Evolutionary conservation across 2,797 vertebrate genomes (phyloP).

Genomic region (Holocentrus rufus): DNA sequence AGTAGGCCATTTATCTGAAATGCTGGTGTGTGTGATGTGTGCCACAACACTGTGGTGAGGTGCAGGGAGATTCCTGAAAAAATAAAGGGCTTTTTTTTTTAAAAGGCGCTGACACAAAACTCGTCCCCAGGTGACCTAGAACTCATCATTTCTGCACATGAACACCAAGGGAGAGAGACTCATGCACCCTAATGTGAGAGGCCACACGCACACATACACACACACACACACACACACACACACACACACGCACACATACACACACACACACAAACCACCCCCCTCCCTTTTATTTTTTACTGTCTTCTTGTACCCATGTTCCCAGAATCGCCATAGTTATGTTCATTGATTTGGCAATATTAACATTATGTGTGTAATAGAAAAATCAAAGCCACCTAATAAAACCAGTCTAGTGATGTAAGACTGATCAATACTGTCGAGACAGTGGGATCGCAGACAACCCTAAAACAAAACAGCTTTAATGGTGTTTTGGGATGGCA

Average conservation of each 20-base stretch:
- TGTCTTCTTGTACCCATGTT: conserved; percentile 29
- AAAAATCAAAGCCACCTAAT: conserved; percentile 66
- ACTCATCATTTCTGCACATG: conserved; percentile 14
- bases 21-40: conserved; percentile 59
- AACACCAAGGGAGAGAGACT: not conserved
- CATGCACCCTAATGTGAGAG: not conserved
- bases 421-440: conserved; percentile 73
- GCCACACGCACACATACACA: conserved; percentile 9
- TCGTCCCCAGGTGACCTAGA: conserved; percentile 44
- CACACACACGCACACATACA: conserved; percentile 11
- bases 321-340: conserved; percentile 57
- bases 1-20: conserved; percentile 72
- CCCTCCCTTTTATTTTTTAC: conserved; percentile 24
- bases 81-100: conserved; percentile 7
- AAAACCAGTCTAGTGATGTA: conserved; percentile 65
- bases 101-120: conserved; percentile 21
- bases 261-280: conserved; percentile 1
- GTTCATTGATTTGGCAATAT: conserved; percentile 67
- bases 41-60: conserved; percentile 40
- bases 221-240: not conserved
- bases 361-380: conserved; percentile 59
- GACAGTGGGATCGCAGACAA: conserved; percentile 59
- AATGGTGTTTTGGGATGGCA: conserved; percentile 62
- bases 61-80: conserved; percentile 25
- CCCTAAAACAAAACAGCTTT: conserved; percentile 61